Evolutionary conservation across 2,113 vertebrate species (phyloP), one percentile per base, ranked within the genome.

Genomic region (Australoheros scitulus): DNA sequence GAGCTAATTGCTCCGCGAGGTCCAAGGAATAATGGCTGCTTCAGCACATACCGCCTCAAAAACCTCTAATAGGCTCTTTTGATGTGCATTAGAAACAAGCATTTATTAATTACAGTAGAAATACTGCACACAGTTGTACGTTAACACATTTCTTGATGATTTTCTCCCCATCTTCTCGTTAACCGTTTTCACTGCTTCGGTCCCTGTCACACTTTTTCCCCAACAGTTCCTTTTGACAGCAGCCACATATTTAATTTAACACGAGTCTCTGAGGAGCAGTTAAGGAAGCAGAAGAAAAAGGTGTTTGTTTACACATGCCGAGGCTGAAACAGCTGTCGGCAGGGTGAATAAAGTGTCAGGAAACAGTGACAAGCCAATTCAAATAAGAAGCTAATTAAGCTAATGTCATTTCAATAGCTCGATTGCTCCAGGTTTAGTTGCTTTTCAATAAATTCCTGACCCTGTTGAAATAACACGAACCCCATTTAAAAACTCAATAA

Each of bases 1-100:
- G 59, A 20, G 83, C 79, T 90, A 92, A 91, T 91, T 91, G 88
- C 85, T 81, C 83, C 22, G 1, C 50, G 32, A 84, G 87, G 80
- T 63, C 79, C 78, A 43, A 79, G 63, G 77, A 86, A 34, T 82
- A 89, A 89, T 82, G 76, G 58, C 76, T 74, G 77, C 65, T 83
- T 75, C 81, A 75, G 13, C 80, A 7, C 72, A 26, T 17, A 1
- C 47, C 1, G 5, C 47, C 79, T 74, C 76, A 22, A 1, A 1
- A 36, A 20, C 60, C 78, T 61, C 72, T 72, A 86, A 89, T 56
- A 11, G 75, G 58, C 72, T 38, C 70, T 75, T 84, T 36, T 65
- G 77, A 85, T 36, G 6, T 32, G 64, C 43, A 57, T 88, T 80
- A 76, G 80, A 85, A 87, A 76, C 50, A 70, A 82, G 81, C 61